phyloP scores from a whole-genome alignment of 2,888 invertebrate genomes.

The Lasioglossum calceatum region DNA sequence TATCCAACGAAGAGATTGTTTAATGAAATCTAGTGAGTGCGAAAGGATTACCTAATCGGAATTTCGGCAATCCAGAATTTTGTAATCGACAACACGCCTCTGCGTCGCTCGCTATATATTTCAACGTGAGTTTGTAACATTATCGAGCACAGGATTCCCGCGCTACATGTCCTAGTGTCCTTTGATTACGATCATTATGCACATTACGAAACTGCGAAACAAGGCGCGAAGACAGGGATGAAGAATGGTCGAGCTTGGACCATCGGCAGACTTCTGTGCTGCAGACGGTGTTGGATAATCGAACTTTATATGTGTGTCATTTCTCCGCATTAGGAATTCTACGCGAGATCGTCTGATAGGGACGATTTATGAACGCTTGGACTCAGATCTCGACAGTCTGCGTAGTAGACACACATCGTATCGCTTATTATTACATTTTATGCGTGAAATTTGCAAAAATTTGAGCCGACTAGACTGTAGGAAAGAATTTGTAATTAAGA shows the following conservation, averaged over 20 bases:
- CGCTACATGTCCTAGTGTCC: neutral
- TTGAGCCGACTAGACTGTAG: neutral
- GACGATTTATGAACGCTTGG: neutral
- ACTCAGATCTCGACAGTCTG: neutral
- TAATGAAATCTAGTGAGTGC: neutral
- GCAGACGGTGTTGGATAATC: neutral
- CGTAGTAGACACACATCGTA: neutral
- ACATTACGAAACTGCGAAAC: neutral
- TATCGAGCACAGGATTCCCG: neutral
- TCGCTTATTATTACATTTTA: neutral
- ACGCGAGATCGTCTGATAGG: neutral
- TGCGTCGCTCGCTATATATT: neutral
- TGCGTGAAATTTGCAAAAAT: neutral
- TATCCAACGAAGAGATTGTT: neutral
- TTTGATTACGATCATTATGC: neutral
- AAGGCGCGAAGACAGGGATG: slow-evolving; percentile 2
- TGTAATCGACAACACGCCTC: neutral
- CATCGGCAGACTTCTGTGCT: neutral
- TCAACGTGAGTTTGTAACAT: neutral
- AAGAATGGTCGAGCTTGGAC: neutral
- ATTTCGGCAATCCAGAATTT: neutral
- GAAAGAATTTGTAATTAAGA: neutral
- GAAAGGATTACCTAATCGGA: neutral
- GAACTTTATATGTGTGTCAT: neutral
- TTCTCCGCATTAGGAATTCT: neutral